Evolutionary conservation across 2,888 invertebrate genomes (phyloP).

Genomic region (Sipha maydis): DNA sequence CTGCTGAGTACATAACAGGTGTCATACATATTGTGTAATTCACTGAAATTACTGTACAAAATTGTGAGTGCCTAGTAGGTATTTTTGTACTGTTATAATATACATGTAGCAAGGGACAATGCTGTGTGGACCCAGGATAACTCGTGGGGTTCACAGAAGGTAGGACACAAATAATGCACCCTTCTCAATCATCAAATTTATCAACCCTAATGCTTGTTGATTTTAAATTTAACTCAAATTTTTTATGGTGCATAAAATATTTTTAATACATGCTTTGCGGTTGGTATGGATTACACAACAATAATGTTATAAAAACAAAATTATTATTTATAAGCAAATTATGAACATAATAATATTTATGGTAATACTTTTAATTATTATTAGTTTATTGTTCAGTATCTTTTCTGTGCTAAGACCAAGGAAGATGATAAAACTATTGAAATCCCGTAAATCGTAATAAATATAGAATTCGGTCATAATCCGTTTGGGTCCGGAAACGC

Average conservation of each 20-base stretch:
- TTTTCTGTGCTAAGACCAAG: too few species aligned
- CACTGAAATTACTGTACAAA: slow-evolving; percentile 24
- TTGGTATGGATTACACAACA: too few species aligned
- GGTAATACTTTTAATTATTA: neutral
- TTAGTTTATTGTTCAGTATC: too few species aligned
- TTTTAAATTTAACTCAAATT: neutral
- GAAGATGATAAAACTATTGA: too few species aligned
- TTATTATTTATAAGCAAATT: too few species aligned
- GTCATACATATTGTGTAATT: slow-evolving; percentile 10
- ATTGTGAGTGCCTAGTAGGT: neutral
- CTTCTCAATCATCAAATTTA: too few species aligned
- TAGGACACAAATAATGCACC: neutral
- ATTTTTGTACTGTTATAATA: neutral
- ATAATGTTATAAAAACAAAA: too few species aligned
- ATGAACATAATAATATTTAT: neutral
- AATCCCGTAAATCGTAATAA: too few species aligned
- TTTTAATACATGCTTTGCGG: too few species aligned
- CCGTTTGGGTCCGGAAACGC: too few species aligned
- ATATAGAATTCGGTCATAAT: too few species aligned
- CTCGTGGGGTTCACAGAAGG: neutral
- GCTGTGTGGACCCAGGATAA: neutral
- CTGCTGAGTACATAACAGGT: slow-evolving; percentile 57
- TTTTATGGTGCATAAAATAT: too few species aligned
- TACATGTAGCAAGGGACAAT: neutral
- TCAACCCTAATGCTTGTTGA: neutral